phyloP scores from a whole-genome alignment of 2,113 vertebrate genomes.

The Anas platyrhynchos region DNA sequence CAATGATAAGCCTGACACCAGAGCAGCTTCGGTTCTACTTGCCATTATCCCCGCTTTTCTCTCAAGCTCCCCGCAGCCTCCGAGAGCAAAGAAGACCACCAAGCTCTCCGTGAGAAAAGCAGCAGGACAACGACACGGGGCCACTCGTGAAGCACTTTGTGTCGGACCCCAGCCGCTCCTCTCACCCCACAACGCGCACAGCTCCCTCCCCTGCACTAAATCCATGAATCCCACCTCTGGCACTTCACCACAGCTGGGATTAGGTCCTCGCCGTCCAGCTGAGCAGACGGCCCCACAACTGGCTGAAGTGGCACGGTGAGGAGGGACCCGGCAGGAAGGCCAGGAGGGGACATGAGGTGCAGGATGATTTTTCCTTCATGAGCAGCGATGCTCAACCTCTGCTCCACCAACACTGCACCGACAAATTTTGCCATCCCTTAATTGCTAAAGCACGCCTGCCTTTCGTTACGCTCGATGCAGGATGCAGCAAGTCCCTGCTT shows the following conservation, averaged over 20 bases:
- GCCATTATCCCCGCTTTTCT: conserved; percentile 21
- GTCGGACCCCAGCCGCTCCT: neutral
- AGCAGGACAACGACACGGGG: neutral
- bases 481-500: neutral
- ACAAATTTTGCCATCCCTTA: neutral
- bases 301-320: neutral
- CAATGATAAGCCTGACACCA: conserved; percentile 48
- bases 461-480: fast-evolving
- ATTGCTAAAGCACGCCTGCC: neutral
- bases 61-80: conserved; percentile 24
- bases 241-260: neutral
- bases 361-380: neutral
- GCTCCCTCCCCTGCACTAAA: neutral
- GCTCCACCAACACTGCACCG: neutral
- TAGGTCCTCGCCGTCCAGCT: neutral
- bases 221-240: neutral
- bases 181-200: neutral
- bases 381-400: fast-evolving
- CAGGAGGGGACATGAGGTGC: neutral
- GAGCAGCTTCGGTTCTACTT: neutral
- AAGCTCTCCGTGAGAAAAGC: conserved; percentile 26
- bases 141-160: conserved; percentile 19
- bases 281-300: neutral
- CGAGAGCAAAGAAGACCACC: conserved; percentile 51
- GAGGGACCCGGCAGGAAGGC: neutral